Conservation (phyloP, 2,888 invertebrate species). For the Anoplius nigerrimus region DNA sequence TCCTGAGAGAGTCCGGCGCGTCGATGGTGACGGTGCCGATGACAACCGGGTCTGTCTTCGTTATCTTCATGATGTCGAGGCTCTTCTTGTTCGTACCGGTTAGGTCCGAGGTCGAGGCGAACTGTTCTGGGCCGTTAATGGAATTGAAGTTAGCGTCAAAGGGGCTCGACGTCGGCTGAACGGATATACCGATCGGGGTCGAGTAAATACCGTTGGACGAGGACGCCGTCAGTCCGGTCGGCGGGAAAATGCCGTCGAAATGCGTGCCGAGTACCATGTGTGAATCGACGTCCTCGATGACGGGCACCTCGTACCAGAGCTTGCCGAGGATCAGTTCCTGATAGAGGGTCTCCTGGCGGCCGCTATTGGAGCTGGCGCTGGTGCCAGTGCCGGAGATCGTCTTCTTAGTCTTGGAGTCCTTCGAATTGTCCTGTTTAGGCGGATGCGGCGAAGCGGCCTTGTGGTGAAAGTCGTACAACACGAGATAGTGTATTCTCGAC, state of each 20-base stretch:
- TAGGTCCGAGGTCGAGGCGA: constrained; percentile 69
- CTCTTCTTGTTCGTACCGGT: constrained; percentile 63
- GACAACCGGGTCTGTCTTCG: constrained; percentile 68
- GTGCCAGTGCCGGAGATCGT: constrained; percentile 76
- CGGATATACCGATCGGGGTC: constrained; percentile 56
- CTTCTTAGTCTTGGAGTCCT: constrained; percentile 74
- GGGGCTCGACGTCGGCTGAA: constrained; percentile 59
- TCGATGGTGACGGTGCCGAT: constrained; percentile 68
- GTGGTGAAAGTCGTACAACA: constrained; percentile 84
- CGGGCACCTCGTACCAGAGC: constrained; percentile 71
- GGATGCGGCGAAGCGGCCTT: constrained; percentile 77
- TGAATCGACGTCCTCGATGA: constrained; percentile 72
- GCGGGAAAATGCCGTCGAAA: constrained; percentile 64
- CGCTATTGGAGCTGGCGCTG: constrained; percentile 75
- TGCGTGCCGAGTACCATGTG: constrained; percentile 69
- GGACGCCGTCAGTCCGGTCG: constrained; percentile 63
- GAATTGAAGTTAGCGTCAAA: constrained; percentile 70
- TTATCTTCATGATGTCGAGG: constrained; percentile 60
- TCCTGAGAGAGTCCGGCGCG: constrained; percentile 63
- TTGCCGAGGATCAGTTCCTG: constrained; percentile 72
- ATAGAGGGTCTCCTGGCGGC: constrained; percentile 71
- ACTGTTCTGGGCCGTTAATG: constrained; percentile 65
- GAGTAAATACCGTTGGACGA: constrained; percentile 68
- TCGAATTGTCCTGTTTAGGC: constrained; percentile 71
- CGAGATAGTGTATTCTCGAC: constrained; percentile 76